Evolutionary conservation across 2,888 invertebrate genomes (phyloP).

Genomic region (Patella ulyssiponensis): DNA sequence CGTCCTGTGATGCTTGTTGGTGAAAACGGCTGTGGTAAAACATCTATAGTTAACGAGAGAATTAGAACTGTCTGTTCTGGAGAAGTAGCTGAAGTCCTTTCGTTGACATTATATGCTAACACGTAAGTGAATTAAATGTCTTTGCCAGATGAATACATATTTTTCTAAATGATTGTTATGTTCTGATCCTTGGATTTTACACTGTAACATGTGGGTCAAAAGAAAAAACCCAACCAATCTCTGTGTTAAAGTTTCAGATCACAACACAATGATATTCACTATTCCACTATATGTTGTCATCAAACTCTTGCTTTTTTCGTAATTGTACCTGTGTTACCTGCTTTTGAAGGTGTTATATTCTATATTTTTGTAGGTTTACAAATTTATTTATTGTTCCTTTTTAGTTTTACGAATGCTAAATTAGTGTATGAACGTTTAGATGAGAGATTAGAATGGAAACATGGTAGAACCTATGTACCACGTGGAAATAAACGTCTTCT

Average conservation of each 20-base stretch:
- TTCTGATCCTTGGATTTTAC: too few relatives aligned
- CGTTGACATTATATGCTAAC: slow-evolving; percentile 66
- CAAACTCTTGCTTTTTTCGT: background rate
- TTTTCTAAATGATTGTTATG: too few relatives aligned
- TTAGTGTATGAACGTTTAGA: slow-evolving; percentile 68
- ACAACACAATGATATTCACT: too few relatives aligned
- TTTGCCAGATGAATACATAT: too few relatives aligned
- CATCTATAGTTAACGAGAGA: slow-evolving; percentile 68
- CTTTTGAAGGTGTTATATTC: background rate
- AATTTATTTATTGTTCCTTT: background rate
- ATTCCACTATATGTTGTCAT: too few relatives aligned
- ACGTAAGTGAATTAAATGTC: slow-evolving; percentile 47
- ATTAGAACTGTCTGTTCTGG: slow-evolving; percentile 71
- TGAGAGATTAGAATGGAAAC: slow-evolving; percentile 71
- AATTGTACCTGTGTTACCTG: background rate
- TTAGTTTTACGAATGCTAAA: slow-evolving; percentile 69
- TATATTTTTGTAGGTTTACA: background rate
- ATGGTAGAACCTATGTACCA: slow-evolving; percentile 71
- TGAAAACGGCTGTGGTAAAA: slow-evolving; percentile 70
- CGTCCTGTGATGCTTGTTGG: slow-evolving; percentile 70
- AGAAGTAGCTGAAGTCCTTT: slow-evolving; percentile 70
- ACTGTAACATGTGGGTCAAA: too few relatives aligned
- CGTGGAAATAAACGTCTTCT: slow-evolving; percentile 70
- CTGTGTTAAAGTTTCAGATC: too few relatives aligned
- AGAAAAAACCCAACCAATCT: too few relatives aligned